Conservation (phyloP, 2,888 invertebrate genomes). For the Actias luna region DNA sequence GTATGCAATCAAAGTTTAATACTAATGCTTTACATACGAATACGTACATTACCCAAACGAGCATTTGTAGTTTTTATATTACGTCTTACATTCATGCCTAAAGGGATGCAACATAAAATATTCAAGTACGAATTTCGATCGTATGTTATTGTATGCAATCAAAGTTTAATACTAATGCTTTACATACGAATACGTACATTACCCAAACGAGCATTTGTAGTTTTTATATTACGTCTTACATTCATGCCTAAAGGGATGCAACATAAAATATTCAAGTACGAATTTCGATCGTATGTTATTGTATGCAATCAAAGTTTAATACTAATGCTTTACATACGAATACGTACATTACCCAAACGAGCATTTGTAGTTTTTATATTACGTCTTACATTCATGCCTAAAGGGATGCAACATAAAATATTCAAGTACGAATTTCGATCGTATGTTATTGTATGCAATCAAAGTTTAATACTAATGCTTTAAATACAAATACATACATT, state of each 20-base stretch:
- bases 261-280: constrained; percentile 21
- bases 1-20: constrained; percentile 2
- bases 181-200: neutral
- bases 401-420: constrained; percentile 21
- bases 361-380: neutral
- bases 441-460: constrained; percentile 4
- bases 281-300: constrained; percentile 4
- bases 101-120: constrained; percentile 21
- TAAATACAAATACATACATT: neutral
- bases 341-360: neutral
- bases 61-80: neutral
- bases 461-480: neutral
- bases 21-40: neutral
- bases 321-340: neutral
- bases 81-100: constrained; percentile 1
- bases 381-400: constrained; percentile 1
- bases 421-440: neutral
- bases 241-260: constrained; percentile 3
- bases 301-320: constrained; percentile 2
- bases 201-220: neutral
- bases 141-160: constrained; percentile 4
- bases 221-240: neutral
- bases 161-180: neutral
- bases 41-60: neutral
- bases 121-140: neutral